phyloP scores from a whole-genome alignment of 2,113 vertebrate species.

The Microcebus jonahi region DNA sequence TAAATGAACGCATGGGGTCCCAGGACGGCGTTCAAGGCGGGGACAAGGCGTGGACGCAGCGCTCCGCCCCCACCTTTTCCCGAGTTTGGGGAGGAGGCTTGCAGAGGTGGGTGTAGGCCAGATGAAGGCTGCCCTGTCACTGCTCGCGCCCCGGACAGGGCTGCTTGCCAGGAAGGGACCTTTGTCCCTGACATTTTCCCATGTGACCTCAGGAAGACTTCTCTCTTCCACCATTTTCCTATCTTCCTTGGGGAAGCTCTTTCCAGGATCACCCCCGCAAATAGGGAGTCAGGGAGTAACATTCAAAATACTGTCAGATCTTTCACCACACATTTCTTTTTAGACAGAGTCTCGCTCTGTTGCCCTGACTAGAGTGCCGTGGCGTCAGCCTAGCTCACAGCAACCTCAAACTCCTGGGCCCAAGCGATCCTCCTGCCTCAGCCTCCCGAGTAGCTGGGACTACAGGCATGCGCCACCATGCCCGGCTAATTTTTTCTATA shows the following conservation, averaged over 20 bases:
- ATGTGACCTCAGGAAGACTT: not conserved
- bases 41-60: fast-evolving
- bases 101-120: not conserved
- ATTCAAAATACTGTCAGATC: not conserved
- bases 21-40: fast-evolving
- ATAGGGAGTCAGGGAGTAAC: too few species aligned
- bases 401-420: too few species aligned
- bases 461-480: too few species aligned
- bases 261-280: not conserved
- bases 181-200: not conserved
- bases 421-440: too few species aligned
- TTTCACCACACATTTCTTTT: not conserved
- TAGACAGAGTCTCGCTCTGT: too few species aligned
- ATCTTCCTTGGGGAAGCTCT: not conserved
- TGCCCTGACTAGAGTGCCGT: too few species aligned
- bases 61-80: not conserved
- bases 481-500: too few species aligned
- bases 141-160: not conserved
- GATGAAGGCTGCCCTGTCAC: fast-evolving
- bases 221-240: not conserved
- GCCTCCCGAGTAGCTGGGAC: too few species aligned
- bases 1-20: fast-evolving
- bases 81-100: not conserved
- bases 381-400: too few species aligned
- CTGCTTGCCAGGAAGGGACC: not conserved